Evolutionary conservation across 2,888 invertebrate species (phyloP).

Genomic region (Temnothorax unifasciatus): DNA sequence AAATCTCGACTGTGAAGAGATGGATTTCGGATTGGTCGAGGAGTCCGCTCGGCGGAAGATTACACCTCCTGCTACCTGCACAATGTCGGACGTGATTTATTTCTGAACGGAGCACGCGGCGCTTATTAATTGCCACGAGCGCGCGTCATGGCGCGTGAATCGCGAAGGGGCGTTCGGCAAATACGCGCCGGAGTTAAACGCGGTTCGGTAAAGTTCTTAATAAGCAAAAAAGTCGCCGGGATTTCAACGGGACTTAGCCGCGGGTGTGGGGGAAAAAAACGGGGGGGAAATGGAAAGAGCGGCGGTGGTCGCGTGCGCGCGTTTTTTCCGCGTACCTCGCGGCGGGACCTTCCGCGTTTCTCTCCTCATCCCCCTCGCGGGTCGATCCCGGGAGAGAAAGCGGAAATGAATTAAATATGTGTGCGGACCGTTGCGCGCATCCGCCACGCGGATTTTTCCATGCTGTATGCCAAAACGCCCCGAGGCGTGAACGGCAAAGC

Average conservation of each 20-base stretch:
- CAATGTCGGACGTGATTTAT: conserved; percentile 37
- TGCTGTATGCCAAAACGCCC: conserved; percentile 67
- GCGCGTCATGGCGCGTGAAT: conserved; percentile 29
- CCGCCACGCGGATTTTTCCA: conserved; percentile 69
- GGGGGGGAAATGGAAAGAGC: conserved; percentile 18
- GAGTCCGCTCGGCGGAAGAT: not conserved
- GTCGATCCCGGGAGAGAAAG: conserved; percentile 56
- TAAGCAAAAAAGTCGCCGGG: conserved; percentile 49
- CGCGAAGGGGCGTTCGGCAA: conserved; percentile 1
- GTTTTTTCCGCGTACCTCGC: conserved; percentile 49
- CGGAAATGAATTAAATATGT: conserved; percentile 73
- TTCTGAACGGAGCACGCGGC: not conserved
- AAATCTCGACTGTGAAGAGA: not conserved
- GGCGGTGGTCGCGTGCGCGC: conserved; percentile 14
- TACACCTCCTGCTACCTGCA: not conserved
- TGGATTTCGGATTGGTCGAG: not conserved
- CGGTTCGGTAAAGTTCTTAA: conserved; percentile 36
- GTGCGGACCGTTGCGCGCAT: conserved; percentile 72
- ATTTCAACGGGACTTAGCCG: conserved; percentile 61
- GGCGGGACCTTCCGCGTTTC: not conserved
- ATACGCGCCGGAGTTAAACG: not conserved
- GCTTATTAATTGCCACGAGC: conserved; percentile 40
- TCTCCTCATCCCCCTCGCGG: not conserved
- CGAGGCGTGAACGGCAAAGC: conserved; percentile 65
- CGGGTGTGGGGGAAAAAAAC: conserved; percentile 29